Base-by-base conservation (phyloP, 1,140 invertebrate species). In the Sarcophaga peregrina region DNA sequence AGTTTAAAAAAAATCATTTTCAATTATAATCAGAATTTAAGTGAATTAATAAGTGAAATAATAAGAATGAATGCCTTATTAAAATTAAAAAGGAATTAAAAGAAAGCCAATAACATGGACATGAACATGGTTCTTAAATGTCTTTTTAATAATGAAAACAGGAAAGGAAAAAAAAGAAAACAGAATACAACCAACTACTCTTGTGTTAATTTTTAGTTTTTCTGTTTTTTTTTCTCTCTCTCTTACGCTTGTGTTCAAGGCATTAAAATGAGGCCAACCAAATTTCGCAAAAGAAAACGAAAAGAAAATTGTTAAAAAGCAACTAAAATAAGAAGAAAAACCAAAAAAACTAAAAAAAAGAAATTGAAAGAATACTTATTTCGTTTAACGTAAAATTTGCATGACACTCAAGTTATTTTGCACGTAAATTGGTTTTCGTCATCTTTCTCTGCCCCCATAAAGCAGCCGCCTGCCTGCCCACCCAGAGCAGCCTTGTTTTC, bases 331-430 rank as follows among this genome's bases (percentile, higher is more conserved):
- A n/a, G n/a, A n/a, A n/a, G n/a, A n/a, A n/a, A 58, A 58, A 37
- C 25, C 1, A 37, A 37, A 37, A 37, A 37, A 37, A 1, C 4
- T 37, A 2, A 37, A 37, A 68, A 20, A 20, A 68, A 25, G 62
- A 68, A 68, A 20, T 50, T 52, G 45, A 48, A 37, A 37, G 25
- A 68, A 47, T 76, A 46, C 47, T 48, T 76, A 48, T 48, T 48
- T 75, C n/a, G 47, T 76, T 76, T 48, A 7, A 13, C 74, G 75
- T 50, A 85, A 88, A 89, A 89, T 89, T 89, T 89, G 88, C 88
- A 89, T 89, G 88, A 89, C 88, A 89, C 88, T 89, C 89, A 88
- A 89, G 87, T 89, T 89, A 89, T 89, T 89, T 89, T 89, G 88
- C 88, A 89, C 88, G 88, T 89, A 89, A 89, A 89, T 89, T 89